phyloP scores from a whole-genome alignment of 1,140 invertebrate species.

The Helicoverpa zea region DNA sequence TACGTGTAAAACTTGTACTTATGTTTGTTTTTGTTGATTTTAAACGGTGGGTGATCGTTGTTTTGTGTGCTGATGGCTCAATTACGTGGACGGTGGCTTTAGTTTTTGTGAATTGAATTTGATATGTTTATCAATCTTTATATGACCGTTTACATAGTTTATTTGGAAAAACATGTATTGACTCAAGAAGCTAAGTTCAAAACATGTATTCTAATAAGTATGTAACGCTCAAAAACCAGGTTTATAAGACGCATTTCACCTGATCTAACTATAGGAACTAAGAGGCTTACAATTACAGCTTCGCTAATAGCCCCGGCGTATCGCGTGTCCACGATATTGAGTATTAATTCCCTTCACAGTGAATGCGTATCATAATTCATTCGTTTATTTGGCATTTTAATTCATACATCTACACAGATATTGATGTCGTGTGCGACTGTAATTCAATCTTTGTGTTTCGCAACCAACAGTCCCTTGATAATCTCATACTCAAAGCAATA shows the following conservation, averaged over 20 bases:
- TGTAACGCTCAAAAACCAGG: no score
- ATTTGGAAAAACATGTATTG: no score
- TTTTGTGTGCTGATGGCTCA: background rate
- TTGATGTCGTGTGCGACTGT: constrained; percentile 44
- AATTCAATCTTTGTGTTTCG: constrained; percentile 47
- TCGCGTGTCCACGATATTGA: constrained; percentile 21
- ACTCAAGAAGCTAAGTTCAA: background rate
- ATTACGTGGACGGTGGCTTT: constrained; percentile 4
- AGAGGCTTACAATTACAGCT: constrained; percentile 27
- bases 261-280: background rate
- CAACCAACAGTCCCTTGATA: constrained; percentile 50
- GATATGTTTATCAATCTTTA: background rate
- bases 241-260: background rate
- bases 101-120: background rate
- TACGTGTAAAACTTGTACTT: constrained; percentile 36
- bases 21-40: constrained; percentile 34
- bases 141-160: no score
- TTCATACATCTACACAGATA: constrained; percentile 38
- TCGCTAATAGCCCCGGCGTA: constrained; percentile 13
- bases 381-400: constrained; percentile 44
- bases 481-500: constrained; percentile 48
- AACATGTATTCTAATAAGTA: background rate
- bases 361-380: constrained; percentile 41
- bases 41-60: constrained; percentile 20
- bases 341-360: constrained; percentile 38